Percentiles rank a stretch among this genome's conserved stretches.
Evolutionary conservation across 2,888 invertebrate species (phyloP).

Genomic region (Drosophila ezoana): DNA sequence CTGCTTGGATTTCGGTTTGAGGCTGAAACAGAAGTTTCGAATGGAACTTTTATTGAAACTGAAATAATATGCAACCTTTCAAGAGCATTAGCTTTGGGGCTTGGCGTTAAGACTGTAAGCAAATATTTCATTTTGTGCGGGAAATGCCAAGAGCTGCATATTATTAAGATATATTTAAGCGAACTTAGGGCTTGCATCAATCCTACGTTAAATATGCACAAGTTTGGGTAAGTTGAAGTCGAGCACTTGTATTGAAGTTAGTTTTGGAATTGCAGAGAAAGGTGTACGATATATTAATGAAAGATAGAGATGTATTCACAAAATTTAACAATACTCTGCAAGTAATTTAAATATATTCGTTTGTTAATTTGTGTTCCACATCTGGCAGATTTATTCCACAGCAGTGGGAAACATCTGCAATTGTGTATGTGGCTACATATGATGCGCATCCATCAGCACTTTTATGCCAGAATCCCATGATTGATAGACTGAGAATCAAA

Average conservation of each 20-base stretch:
- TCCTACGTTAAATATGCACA: too few species aligned
- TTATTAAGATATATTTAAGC: too few species aligned
- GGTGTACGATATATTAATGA: too few species aligned
- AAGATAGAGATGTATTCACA: too few species aligned
- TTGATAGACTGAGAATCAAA: conserved; percentile 61
- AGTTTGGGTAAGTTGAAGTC: too few species aligned
- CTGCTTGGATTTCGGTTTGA: conserved; percentile 25
- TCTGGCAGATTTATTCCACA: conserved; percentile 4
- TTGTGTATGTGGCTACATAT: conserved; percentile 29
- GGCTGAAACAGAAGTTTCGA: conserved; percentile 22
- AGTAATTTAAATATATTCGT: background rate
- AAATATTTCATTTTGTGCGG: too few species aligned
- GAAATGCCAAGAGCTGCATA: too few species aligned
- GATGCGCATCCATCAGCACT: conserved; percentile 48
- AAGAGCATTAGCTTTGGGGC: background rate
- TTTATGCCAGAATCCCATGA: conserved; percentile 37
- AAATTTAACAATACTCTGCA: background rate
- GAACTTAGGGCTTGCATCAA: too few species aligned
- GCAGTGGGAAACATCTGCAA: background rate
- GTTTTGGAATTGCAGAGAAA: too few species aligned
- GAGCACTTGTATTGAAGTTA: too few species aligned
- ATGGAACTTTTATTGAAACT: conserved; percentile 19
- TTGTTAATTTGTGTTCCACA: background rate
- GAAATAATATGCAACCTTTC: conserved; percentile 14
- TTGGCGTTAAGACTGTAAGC: background rate